Evolutionary conservation across 2,113 vertebrate species (phyloP), one percentile per base, ranked within the genome.

Genomic region (Cromileptes altivelis): DNA sequence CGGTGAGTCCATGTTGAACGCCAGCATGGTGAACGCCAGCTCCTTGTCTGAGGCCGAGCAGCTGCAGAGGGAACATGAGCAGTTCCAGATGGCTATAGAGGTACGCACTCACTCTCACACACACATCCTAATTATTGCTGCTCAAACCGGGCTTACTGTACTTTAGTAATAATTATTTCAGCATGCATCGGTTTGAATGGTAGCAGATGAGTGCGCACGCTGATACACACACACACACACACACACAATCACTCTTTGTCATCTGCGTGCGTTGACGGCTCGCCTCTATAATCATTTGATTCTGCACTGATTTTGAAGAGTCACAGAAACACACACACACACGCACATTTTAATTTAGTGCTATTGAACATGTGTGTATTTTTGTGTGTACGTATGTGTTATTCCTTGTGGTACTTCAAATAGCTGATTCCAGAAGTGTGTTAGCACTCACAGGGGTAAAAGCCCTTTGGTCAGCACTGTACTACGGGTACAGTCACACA

Each of bases 31-130:
- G 94, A 99, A 99, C 0, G 98, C 98, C 25, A 99, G 98, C 92
- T 99, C 98, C 2, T 95, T 99, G 84, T 99, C 98, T 0, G 98
- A 99, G 93, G 98, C 98, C 0, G 98, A 99, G 91, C 98, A 99
- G 90, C 96, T 99, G 63, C 98, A 99, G 94, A 93, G 98, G 85
- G 98, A 99, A 62, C 98, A 99, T 0, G 98, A 99, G 52, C 98
- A 99, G 91, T 99, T 99, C 91, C 98, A 99, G 89, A 96, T 94
- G 91, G 92, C 92, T 8, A 94, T 94, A 62, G 92, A 94, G 93
- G 92, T 94, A 56, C 68, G 52, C 25, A 14, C 78, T 21, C 69
- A 18, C 69, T n/a, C 78, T 45, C 64, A 56, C 65, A 58, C 74
- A 65, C 53, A 55, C 64, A n/a, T 23, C 78, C 77, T 86, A 81